A percentile compares a stretch with the other conserved stretches of the same genome.
phyloP scores from a whole-genome alignment of 2,888 invertebrate genomes.

The Sinohyriopsis cumingii region DNA sequence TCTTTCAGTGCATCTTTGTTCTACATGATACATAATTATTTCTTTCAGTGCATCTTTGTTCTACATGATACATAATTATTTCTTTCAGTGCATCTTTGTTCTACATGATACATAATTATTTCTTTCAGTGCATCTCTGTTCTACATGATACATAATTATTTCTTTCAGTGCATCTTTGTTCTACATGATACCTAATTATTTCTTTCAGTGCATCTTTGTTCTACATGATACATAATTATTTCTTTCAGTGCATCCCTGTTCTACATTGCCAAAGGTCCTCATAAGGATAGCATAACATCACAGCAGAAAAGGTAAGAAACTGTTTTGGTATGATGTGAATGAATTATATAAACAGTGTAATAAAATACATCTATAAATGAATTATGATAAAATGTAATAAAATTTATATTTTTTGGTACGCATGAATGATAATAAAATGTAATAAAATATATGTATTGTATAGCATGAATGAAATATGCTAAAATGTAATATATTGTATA shows the following conservation, averaged over 20 bases:
- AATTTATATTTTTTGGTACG: neutral
- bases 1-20: constrained; percentile 89
- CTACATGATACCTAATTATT: constrained; percentile 82
- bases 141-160: constrained; percentile 82
- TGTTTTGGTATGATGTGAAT: too few relatives aligned
- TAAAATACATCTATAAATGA: too few relatives aligned
- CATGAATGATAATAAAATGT: neutral
- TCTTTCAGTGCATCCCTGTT: constrained; percentile 89
- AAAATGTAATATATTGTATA: too few relatives aligned
- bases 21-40: constrained; percentile 82
- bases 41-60: constrained; percentile 89
- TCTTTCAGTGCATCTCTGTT: constrained; percentile 89
- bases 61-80: constrained; percentile 82
- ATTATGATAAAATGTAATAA: neutral
- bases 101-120: constrained; percentile 82
- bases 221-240: neutral
- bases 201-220: constrained; percentile 76
- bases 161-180: constrained; percentile 89
- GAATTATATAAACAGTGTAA: too few relatives aligned
- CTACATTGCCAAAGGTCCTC: constrained; percentile 93
- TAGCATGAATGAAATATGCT: neutral
- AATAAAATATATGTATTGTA: neutral
- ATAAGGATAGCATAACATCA: constrained; percentile 82
- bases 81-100: constrained; percentile 89
- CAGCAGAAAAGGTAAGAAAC: constrained; percentile 68